Percentiles rank a stretch among this genome's conserved stretches.
Conservation (phyloP, 2,113 vertebrate genomes). For the Semnornis frantzii region DNA sequence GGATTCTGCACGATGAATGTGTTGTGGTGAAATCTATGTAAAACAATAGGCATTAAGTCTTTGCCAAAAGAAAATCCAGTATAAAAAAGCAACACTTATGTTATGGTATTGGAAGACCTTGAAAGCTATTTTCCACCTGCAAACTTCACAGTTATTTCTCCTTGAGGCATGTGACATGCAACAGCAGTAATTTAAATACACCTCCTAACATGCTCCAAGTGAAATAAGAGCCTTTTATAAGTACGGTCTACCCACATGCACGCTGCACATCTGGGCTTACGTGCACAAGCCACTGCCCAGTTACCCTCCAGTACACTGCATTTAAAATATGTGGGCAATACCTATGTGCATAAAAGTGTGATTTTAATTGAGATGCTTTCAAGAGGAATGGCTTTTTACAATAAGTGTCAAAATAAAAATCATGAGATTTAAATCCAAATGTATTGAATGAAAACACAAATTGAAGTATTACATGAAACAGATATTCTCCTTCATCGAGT, state of each 20-base stretch:
- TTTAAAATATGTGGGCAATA: not conserved
- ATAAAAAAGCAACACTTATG: not conserved
- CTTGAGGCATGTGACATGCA: not conserved
- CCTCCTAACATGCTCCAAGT: accelerated
- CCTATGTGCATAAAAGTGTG: not conserved
- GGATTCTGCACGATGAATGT: not conserved
- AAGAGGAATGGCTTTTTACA: not conserved
- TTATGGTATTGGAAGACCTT: not conserved
- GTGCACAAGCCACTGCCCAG: not conserved
- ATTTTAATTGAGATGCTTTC: not conserved
- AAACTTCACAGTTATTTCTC: not conserved
- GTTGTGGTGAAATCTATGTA: not conserved
- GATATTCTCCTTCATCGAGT: not conserved
- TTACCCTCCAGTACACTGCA: not conserved
- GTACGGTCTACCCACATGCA: not conserved
- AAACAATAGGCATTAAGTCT: not conserved
- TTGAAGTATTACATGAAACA: not conserved
- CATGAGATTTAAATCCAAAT: not conserved
- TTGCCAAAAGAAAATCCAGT: not conserved
- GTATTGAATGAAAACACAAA: not conserved
- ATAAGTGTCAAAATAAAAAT: not conserved
- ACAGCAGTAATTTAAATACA: not conserved
- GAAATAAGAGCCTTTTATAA: not conserved
- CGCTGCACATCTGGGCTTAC: not conserved
- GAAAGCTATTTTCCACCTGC: not conserved